Evolutionary conservation across 1,140 invertebrate species (phyloP).

Genomic region (Lamellibrachia luymesi): DNA sequence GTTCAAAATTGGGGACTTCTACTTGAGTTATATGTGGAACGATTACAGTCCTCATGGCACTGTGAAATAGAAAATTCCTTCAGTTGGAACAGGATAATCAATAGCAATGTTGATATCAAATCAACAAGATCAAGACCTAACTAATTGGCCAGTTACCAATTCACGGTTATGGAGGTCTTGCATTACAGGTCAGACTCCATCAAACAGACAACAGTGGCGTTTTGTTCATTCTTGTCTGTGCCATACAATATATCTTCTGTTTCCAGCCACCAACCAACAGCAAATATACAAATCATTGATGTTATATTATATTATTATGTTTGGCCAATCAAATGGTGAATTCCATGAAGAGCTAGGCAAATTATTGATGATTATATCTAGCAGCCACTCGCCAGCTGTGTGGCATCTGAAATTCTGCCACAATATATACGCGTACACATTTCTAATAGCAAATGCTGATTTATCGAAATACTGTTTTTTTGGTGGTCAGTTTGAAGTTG

Average conservation of each 20-base stretch:
- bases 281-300: not conserved
- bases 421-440: not conserved
- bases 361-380: not conserved
- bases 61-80: not conserved
- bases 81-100: not conserved
- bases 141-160: not conserved
- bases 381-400: too few species aligned
- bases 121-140: not conserved
- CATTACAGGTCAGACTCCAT: not conserved
- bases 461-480: not conserved
- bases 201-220: not conserved
- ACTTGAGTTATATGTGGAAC: not conserved
- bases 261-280: not conserved
- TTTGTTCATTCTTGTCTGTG: not conserved
- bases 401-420: too few species aligned
- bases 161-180: not conserved
- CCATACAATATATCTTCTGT: not conserved
- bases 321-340: not conserved
- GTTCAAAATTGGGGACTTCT: not conserved
- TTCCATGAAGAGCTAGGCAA: not conserved
- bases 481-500: not conserved
- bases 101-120: not conserved
- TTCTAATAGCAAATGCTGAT: not conserved
- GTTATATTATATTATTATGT: not conserved
- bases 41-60: not conserved